Percentiles rank a stretch among this genome's conserved stretches.
These are phyloP conservation scores for Malurus cyaneus DNA, from an alignment of 2,113 vertebrate species.

Conservation along the genomic window DNA sequence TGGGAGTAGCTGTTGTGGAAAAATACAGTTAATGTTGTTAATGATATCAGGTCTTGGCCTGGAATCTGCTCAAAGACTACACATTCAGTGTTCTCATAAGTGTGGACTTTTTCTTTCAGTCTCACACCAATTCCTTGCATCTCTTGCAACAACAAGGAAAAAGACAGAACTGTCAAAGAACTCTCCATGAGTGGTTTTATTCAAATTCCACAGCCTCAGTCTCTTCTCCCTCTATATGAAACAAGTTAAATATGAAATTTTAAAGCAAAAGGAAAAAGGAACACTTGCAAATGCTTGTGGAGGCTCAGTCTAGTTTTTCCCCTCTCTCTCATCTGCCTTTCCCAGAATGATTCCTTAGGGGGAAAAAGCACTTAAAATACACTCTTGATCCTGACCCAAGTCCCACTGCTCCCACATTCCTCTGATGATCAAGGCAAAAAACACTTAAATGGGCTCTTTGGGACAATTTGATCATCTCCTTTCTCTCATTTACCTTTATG, in stretches of 20 bases:
- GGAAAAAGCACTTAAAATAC: conserved; percentile 46
- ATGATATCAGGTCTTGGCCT: background rate
- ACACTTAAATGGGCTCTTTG: conserved; percentile 1
- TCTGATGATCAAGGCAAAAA: background rate
- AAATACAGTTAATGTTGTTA: background rate
- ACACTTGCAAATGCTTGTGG: background rate
- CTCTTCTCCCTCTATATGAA: background rate
- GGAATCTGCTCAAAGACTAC: background rate
- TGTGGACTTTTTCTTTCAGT: background rate
- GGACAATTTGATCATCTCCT: background rate
- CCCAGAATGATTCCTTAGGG: conserved; percentile 19
- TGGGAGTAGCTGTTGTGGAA: background rate
- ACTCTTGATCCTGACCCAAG: background rate
- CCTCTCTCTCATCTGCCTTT: background rate
- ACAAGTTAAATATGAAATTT: background rate
- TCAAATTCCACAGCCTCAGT: background rate
- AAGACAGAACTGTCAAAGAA: background rate
- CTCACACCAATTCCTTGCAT: background rate
- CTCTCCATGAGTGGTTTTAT: background rate
- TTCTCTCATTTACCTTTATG: background rate
- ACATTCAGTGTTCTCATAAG: background rate
- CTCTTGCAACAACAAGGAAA: background rate
- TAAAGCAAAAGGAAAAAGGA: background rate
- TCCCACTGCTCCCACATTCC: background rate
- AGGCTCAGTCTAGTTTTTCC: background rate